Evolutionary conservation across 2,888 invertebrate species (phyloP).

Genomic region (Axea sp.): DNA sequence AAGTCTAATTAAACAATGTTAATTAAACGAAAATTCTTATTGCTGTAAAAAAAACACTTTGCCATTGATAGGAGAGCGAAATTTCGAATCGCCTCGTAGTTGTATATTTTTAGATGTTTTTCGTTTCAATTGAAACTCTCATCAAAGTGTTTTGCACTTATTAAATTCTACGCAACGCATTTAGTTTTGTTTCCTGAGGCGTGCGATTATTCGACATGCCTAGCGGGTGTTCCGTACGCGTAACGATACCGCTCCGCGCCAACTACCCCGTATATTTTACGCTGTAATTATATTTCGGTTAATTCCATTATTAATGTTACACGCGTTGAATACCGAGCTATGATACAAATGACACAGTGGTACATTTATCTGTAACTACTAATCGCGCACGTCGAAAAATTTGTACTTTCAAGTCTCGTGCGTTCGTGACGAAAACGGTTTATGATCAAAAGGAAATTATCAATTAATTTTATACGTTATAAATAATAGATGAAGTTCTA

Average conservation of each 20-base stretch:
- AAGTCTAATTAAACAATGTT: too few relatives aligned
- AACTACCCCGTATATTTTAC: slow-evolving; percentile 35
- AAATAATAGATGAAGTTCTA: too few relatives aligned
- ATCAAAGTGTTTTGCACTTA: slow-evolving; percentile 43
- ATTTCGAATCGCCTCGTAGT: neutral
- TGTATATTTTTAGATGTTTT: slow-evolving; percentile 13
- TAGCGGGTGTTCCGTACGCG: slow-evolving; percentile 26
- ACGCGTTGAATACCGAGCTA: slow-evolving; percentile 19
- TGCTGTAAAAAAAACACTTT: too few relatives aligned
- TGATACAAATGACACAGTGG: too few relatives aligned
- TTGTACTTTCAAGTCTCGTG: too few relatives aligned
- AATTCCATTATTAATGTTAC: slow-evolving; percentile 45
- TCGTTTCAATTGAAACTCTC: slow-evolving; percentile 6
- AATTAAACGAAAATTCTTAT: too few relatives aligned
- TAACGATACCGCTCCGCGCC: slow-evolving; percentile 23
- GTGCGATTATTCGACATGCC: slow-evolving; percentile 52
- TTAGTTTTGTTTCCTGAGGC: slow-evolving; percentile 49
- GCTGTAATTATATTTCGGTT: slow-evolving; percentile 51
- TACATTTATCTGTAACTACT: too few relatives aligned
- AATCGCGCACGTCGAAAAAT: too few relatives aligned
- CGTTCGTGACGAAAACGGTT: too few relatives aligned
- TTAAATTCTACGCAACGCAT: slow-evolving; percentile 45
- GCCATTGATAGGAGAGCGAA: too few relatives aligned
- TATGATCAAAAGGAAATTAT: too few relatives aligned
- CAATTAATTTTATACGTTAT: too few relatives aligned